These are phyloP conservation scores for Ceuthmochares aereus DNA, from an alignment of 2,113 vertebrate genomes.

Conservation along the genomic window DNA sequence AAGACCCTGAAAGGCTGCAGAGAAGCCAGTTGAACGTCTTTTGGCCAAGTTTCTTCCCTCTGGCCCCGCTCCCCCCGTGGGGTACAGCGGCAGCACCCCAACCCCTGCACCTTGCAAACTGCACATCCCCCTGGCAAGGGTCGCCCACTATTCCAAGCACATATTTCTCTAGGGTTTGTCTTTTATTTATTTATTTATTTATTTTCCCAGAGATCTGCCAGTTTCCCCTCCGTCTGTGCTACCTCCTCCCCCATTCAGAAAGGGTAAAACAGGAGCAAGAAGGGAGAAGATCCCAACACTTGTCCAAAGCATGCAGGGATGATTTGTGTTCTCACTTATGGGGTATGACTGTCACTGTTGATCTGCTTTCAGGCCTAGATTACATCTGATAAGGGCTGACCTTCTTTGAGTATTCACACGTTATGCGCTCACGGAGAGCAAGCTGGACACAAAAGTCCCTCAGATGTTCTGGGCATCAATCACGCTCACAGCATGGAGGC, in stretches of 20 bases:
- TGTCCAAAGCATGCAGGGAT: constrained; percentile 61
- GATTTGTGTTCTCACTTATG: constrained; percentile 79
- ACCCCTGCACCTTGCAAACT: constrained; percentile 61
- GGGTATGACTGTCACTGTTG: constrained; percentile 80
- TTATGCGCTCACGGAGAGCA: constrained; percentile 84
- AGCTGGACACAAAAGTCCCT: constrained; percentile 86
- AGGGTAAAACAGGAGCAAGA: constrained; percentile 25
- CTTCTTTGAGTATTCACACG: constrained; percentile 85
- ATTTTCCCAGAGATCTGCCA: constrained; percentile 69
- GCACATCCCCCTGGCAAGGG: constrained; percentile 21
- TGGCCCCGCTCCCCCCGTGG: not conserved
- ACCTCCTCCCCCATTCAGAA: constrained; percentile 22
- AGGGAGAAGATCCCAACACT: constrained; percentile 58
- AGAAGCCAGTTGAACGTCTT: not conserved
- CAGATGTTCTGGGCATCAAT: constrained; percentile 89
- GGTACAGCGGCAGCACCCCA: constrained; percentile 68
- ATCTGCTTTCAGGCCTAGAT: constrained; percentile 83
- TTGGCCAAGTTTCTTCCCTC: constrained; percentile 11
- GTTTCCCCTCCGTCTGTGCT: constrained; percentile 29
- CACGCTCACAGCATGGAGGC: constrained; percentile 85
- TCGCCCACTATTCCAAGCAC: constrained; percentile 80
- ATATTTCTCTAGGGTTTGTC: constrained; percentile 60
- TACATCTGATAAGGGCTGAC: constrained; percentile 87
- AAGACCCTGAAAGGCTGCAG: not conserved
- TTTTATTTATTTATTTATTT: constrained; percentile 9